Conservation (phyloP, 2,797 vertebrate species). For the Chaetodon trifasciatus region DNA sequence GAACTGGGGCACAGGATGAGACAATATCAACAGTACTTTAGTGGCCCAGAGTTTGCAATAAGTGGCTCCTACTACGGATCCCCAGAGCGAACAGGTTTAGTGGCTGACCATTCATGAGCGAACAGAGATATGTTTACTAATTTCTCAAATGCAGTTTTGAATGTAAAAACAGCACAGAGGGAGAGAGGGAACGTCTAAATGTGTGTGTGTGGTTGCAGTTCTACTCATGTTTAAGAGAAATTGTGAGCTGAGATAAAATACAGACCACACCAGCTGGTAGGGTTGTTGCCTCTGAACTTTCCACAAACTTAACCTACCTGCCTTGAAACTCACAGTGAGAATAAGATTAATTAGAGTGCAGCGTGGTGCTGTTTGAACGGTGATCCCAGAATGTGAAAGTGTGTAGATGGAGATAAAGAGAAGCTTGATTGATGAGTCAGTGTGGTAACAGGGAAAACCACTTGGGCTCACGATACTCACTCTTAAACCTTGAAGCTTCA, state of each 20-base stretch:
- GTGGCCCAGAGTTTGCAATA: background rate
- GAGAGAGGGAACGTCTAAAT: background rate
- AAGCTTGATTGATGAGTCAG: conserved; percentile 59
- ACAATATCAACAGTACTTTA: background rate
- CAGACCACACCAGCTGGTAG: background rate
- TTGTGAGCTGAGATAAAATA: conserved; percentile 11
- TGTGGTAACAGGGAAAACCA: conserved; percentile 46
- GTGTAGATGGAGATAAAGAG: conserved; percentile 32
- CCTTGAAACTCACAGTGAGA: conserved; percentile 31
- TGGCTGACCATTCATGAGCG: background rate
- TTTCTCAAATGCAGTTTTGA: conserved; percentile 4
- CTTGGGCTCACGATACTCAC: conserved; percentile 48
- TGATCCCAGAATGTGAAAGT: conserved; percentile 50
- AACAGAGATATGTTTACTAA: too few relatives aligned
- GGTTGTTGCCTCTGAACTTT: background rate
- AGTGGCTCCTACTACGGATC: background rate
- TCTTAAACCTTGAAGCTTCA: conserved; percentile 56
- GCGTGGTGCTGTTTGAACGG: conserved; percentile 47
- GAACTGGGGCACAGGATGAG: background rate
- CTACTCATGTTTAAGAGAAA: background rate
- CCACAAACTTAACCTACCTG: conserved; percentile 14
- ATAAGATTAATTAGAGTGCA: conserved; percentile 34
- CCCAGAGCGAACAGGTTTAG: background rate
- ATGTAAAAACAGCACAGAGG: background rate
- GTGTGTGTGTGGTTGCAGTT: background rate